Evolutionary conservation across 2,113 vertebrate species (phyloP).

Genomic region (Heptranchias perlo): DNA sequence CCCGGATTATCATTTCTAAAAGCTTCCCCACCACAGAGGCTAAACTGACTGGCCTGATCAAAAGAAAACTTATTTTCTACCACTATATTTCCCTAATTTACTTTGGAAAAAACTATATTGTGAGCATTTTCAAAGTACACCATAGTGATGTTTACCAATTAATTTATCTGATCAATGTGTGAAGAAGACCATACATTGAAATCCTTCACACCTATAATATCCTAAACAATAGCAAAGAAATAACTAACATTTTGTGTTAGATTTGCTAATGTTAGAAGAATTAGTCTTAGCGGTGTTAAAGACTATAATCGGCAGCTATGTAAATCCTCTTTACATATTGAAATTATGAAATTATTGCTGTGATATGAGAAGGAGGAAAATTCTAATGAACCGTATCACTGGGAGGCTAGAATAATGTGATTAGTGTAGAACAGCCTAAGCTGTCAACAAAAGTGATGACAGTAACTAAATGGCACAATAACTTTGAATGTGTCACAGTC

Average conservation of each 20-base stretch:
- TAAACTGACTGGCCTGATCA: no score
- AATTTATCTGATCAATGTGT: not conserved
- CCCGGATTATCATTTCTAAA: no score
- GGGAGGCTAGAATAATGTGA: not conserved
- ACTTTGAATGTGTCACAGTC: not conserved
- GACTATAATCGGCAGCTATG: not conserved
- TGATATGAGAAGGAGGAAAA: not conserved
- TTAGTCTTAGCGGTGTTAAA: not conserved
- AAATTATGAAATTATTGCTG: constrained; percentile 28
- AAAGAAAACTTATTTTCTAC: no score
- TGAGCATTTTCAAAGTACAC: not conserved
- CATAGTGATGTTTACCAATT: not conserved
- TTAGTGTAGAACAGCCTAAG: not conserved
- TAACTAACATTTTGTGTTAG: not conserved
- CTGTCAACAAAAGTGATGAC: not conserved
- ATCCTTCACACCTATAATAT: not conserved
- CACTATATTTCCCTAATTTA: not conserved
- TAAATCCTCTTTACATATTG: not conserved
- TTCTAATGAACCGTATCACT: not conserved
- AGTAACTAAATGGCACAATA: not conserved
- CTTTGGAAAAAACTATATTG: not conserved
- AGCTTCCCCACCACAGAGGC: no score
- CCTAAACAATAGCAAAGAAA: not conserved
- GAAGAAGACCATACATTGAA: not conserved
- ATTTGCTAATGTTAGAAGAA: not conserved